Evolutionary conservation across 30 jellyfish, hydroid and myxozoan species (phyloP), one percentile per base, ranked within the genome.

Genomic region (Morbakka virulenta): DNA sequence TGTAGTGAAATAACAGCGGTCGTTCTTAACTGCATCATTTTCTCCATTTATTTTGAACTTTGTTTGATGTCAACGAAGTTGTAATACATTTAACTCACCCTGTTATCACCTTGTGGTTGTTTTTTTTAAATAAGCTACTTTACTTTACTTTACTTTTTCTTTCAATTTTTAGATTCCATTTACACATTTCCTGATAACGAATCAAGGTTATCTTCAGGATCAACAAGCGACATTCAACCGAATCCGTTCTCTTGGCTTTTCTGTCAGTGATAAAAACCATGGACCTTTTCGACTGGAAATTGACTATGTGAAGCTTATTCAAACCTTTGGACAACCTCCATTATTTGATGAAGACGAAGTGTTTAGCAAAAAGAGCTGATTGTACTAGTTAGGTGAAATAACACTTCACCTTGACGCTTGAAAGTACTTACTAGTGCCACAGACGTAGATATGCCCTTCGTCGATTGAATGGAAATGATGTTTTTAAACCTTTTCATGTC

Each of bases 201-300:
- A 72, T 67, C 93, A 93, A 48, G 99, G 99, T 3, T 93, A 72
- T 62, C 41, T 86, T 24, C 99, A 93, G 72, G 99, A 93, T 75
- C 69, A 41, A 48, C 99, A 93, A 72, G 61, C 77, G 14, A 85
- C 80, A 20, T 93, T 93, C 41, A 47, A 62, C 29, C 85, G 86
- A 25, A 82, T 93, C 20, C 32, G 82, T 21, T 62, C 95, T 17
- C 62, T 93, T 36, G 96, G 99, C 12, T 50, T 93, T 35, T 93
- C 99, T 36, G 64, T 93, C 25, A 85, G 91, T 81, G 99, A 93
- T 65, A 85, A 74, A 57, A 93, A 79, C 49, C 48, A 70, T 14
- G 99, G 99, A 36, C 96, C 99, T 33, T 93, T 93, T 77, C 71
- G 35, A 31, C 72, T 93, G 32, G 99, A 93, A 81, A 72, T 93